Base-by-base conservation (phyloP, 92 coral and sea anemone genomes). In the Montipora capitata region DNA sequence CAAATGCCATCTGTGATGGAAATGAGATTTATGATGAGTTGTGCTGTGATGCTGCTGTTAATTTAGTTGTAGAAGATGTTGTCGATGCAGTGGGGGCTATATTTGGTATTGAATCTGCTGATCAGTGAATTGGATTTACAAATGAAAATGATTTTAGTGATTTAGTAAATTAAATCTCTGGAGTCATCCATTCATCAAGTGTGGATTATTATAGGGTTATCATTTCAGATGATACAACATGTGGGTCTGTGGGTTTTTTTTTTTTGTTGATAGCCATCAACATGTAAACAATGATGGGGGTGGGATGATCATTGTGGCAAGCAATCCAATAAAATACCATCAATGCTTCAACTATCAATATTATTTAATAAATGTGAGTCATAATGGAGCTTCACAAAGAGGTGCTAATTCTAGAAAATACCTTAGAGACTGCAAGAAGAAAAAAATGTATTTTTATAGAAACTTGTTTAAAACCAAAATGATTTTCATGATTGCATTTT, bases 11-110 rank as follows among this genome's bases (percentile, higher is more conserved):
- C 1, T 77, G 90, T 64, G 90, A 76, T 42, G 90, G 90, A 48
- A 86, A 86, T 77, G 57, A 61, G 18, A 14, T 72, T 3, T 86
- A 86, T 67, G 90, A 86, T 86, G 75, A 86, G 12, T 65, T 77
- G 48, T 86, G 40, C 40, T 12, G 68, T 64, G 69, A 86, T 27
- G 51, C 79, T 86, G 66, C 85, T 7, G 78, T 86, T 2, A 67
- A n/a, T 16, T 42, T 86, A 48, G 85, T 77, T 86, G 90, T 86
- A 8, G 84, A 77, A 16, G 90, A 86, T 86, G 79, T 86, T 77
- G 84, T 77, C 7, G 78, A 41, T 56, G 45, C 77, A 40, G 61
- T 52, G 49, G 90, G 90, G 9, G 11, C 56, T 76, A 58, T 59
- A 68, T 77, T 40, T 41, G 12, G 61, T 15, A 58, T 86, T 15